phyloP scores from a whole-genome alignment of 2,797 vertebrate species.

The Sphenodon punctatus region DNA sequence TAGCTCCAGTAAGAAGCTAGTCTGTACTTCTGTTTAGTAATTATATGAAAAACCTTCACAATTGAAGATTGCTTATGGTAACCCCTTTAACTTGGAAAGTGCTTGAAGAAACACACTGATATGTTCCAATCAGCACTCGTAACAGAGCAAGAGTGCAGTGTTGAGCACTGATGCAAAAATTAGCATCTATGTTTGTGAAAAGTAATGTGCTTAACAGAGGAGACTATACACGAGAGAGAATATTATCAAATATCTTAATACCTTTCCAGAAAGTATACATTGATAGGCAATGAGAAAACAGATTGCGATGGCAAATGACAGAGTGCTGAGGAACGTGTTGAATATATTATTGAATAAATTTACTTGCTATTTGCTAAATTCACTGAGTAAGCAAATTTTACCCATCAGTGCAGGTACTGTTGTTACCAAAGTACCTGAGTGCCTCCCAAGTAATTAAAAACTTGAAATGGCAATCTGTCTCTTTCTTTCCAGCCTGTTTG shows the following conservation, averaged over 20 bases:
- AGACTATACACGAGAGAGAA: slow-evolving; percentile 23
- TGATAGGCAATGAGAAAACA: neutral
- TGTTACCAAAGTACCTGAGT: neutral
- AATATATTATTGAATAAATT: too few species aligned
- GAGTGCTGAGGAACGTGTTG: neutral
- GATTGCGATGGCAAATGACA: neutral
- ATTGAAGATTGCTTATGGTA: too few species aligned
- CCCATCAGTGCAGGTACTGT: neutral
- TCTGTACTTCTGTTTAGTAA: slow-evolving; percentile 30
- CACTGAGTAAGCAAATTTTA: neutral
- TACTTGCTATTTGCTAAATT: neutral
- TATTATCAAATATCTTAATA: slow-evolving; percentile 9
- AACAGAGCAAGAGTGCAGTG: neutral
- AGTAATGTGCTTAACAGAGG: neutral
- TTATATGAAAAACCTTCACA: too few species aligned
- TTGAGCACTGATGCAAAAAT: neutral
- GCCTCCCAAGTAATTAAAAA: neutral
- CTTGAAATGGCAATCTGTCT: neutral
- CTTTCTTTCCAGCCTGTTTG: neutral
- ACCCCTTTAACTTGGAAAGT: neutral
- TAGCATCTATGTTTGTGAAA: neutral
- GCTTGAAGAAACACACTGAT: neutral
- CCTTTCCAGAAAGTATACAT: slow-evolving; percentile 1
- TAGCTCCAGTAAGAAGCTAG: neutral
- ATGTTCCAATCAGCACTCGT: accelerated